These are phyloP conservation scores for Eupleurogrammus muticus DNA, from an alignment of 2,797 vertebrate genomes.

Conservation along the genomic window DNA sequence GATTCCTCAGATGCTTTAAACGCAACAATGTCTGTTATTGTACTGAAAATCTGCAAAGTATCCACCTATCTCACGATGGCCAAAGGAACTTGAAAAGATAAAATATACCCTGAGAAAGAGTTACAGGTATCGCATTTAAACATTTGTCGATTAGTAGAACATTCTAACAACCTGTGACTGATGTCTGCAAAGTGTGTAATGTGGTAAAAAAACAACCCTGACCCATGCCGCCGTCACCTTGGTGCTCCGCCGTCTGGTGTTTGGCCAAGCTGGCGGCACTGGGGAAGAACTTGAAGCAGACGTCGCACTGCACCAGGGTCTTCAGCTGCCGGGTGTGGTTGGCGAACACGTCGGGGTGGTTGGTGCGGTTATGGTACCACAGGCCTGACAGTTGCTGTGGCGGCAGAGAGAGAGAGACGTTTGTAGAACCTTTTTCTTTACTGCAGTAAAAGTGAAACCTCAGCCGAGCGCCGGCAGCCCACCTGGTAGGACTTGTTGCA, in stretches of 20 bases:
- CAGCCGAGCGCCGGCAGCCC: rapidly evolving
- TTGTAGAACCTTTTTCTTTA: too few species aligned
- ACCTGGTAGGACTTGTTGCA: constrained; percentile 95
- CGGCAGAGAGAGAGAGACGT: constrained; percentile 18
- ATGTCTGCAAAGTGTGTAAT: too few species aligned
- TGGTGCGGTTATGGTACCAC: constrained; percentile 94
- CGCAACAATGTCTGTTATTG: too few species aligned
- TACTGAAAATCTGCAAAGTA: too few species aligned
- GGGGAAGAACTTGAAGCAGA: constrained; percentile 89
- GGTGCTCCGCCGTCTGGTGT: constrained; percentile 85
- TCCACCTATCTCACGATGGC: too few species aligned
- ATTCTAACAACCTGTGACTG: too few species aligned
- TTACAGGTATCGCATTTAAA: too few species aligned
- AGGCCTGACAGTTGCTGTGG: constrained; percentile 92
- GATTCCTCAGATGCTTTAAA: too few species aligned
- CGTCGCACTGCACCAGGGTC: constrained; percentile 85
- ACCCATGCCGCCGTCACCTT: constrained; percentile 74
- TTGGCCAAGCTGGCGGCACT: constrained; percentile 83
- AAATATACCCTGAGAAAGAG: too few species aligned
- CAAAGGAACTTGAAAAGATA: too few species aligned
- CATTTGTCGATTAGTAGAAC: too few species aligned
- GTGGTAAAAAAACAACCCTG: not conserved
- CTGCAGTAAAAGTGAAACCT: not conserved
- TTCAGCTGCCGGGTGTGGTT: constrained; percentile 86
- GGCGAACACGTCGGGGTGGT: constrained; percentile 88